Conservation (phyloP, 2,113 vertebrate genomes). For the Loxodonta africana region DNA sequence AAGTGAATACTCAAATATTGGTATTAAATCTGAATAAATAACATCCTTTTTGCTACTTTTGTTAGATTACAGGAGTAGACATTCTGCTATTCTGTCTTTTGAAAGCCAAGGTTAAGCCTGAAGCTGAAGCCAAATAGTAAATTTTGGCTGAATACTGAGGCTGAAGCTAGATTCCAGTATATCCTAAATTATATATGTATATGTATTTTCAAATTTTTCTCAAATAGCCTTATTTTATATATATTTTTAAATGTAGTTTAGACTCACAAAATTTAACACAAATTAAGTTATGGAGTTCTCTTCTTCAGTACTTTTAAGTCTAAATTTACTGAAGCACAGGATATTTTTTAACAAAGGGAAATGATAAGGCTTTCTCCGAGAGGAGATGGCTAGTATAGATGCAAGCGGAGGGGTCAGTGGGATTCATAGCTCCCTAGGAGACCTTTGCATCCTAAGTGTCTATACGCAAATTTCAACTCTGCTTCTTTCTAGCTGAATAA, state of each 20-base stretch:
- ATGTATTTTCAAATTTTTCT: neutral
- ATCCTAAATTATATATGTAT: neutral
- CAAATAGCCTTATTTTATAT: neutral
- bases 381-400: neutral
- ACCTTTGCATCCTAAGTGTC: neutral
- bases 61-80: neutral
- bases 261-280: slow-evolving; percentile 21
- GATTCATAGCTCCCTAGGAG: neutral
- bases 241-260: neutral
- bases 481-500: neutral
- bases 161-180: neutral
- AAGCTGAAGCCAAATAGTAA: neutral
- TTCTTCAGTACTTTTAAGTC: slow-evolving; percentile 9
- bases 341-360: neutral
- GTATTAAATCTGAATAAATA: neutral
- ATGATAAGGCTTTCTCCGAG: neutral
- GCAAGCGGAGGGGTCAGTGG: neutral
- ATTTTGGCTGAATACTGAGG: neutral
- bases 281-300: slow-evolving; percentile 14
- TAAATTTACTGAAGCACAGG: neutral
- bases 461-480: neutral
- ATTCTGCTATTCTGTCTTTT: neutral
- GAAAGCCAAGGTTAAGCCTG: slow-evolving; percentile 32
- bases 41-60: neutral
- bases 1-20: neutral